Evolutionary conservation across 1,140 invertebrate species (phyloP), one percentile per base, ranked within the genome.

Genomic region (Lycorma delicatula): DNA sequence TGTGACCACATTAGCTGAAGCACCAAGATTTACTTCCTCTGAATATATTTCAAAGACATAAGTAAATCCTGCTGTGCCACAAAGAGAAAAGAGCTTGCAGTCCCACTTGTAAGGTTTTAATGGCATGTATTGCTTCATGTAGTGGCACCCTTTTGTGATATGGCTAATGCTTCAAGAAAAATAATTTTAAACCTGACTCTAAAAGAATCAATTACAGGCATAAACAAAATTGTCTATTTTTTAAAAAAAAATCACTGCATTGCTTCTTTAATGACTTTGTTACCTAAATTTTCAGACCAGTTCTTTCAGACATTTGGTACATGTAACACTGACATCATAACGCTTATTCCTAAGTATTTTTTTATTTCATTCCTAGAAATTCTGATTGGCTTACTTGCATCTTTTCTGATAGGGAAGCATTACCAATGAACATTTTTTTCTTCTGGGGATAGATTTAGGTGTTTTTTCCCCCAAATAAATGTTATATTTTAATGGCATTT

Each of bases 61-160:
- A 62, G 61, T 60, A 55, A 64, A 31, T 31, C 65, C 56, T 53
- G 52, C 48, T 11, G 38, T 38, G 52, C 59, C 60, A 23, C 46
- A n/a, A n/a, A 67, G 44, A 26, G 60, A n/a, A 34, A 60, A 67
- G 11, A 61, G 54, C 47, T 64, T 64, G n/a, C 64, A 58, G n/a
- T 58, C 60, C 60, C 61, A 62, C 49, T 66, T 66, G 9, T 57
- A 61, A 4, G 63, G 63, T 48, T 69, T 66, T 25, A 53, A 18
- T 2, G 62, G 64, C 47, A 64, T 62, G 31, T 66, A 69, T 46
- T 67, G 65, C 44, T 60, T 60, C 18, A 60, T 23, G 38, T 55
- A 55, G 38, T 34, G 29, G 11, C 53, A 11, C 5, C 28, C 31
- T 46, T 61, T 61, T 36, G 49, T 58, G 25, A 50, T 18, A 60